Evolutionary conservation across 2,888 invertebrate species (phyloP).

Genomic region (Catocala sponsa): DNA sequence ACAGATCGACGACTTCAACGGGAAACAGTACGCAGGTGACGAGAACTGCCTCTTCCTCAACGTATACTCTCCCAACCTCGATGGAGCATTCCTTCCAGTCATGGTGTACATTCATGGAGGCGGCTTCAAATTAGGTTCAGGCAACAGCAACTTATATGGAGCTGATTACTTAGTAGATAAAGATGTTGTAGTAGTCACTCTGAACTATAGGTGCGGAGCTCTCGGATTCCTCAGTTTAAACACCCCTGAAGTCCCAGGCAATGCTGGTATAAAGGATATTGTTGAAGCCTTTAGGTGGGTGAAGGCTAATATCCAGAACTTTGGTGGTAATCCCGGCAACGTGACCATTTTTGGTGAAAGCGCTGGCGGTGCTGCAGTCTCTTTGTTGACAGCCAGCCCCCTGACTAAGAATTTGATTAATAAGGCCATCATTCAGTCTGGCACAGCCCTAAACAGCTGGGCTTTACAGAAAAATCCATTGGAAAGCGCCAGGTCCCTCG

Average conservation of each 20-base stretch:
- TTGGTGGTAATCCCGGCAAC: slow-evolving; percentile 80
- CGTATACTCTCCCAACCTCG: slow-evolving; percentile 89
- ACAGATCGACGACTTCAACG: slow-evolving; percentile 82
- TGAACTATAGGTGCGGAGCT: slow-evolving; percentile 86
- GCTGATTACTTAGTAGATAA: slow-evolving; percentile 87
- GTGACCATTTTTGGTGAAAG: slow-evolving; percentile 80
- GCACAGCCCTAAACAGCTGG: slow-evolving; percentile 63
- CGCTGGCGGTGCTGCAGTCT: slow-evolving; percentile 67
- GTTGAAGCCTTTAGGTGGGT: slow-evolving; percentile 77
- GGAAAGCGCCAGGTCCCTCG: slow-evolving; percentile 69
- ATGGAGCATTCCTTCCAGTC: slow-evolving; percentile 82
- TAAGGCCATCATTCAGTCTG: slow-evolving; percentile 79
- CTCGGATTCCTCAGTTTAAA: slow-evolving; percentile 79
- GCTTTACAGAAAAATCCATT: slow-evolving; percentile 69
- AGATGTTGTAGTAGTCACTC: slow-evolving; percentile 86
- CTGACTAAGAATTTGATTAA: slow-evolving; percentile 70
- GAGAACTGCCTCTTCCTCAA: slow-evolving; percentile 92
- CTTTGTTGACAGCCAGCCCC: slow-evolving; percentile 75
- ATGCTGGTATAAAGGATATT: slow-evolving; percentile 81
- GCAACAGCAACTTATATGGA: slow-evolving; percentile 80
- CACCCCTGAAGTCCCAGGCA: slow-evolving; percentile 81
- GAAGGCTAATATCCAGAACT: slow-evolving; percentile 76
- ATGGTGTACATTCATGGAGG: slow-evolving; percentile 89
- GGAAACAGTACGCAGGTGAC: slow-evolving; percentile 80
- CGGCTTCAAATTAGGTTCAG: slow-evolving; percentile 84